Conservation (phyloP, 2,888 invertebrate genomes). For the Ligdia adustata region DNA sequence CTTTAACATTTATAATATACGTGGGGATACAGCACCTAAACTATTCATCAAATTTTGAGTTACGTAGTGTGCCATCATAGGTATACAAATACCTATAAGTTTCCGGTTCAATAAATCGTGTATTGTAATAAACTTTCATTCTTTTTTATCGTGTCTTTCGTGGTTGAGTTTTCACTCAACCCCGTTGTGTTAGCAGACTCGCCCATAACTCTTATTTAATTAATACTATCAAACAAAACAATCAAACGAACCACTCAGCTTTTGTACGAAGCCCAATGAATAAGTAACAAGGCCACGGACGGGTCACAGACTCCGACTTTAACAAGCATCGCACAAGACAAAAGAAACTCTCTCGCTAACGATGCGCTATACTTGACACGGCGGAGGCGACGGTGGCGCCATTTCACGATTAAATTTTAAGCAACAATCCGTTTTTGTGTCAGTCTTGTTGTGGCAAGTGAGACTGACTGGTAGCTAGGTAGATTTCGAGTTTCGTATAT, state of each 20-base stretch:
- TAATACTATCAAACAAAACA: slow-evolving; percentile 10
- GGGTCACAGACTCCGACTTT: slow-evolving; percentile 55
- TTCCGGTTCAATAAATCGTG: too few species aligned
- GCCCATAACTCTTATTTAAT: background rate
- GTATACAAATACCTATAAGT: too few species aligned
- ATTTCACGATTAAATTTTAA: slow-evolving; percentile 42
- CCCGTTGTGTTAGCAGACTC: too few species aligned
- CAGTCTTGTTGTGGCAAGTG: slow-evolving; percentile 22
- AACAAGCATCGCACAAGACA: slow-evolving; percentile 73
- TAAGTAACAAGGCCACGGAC: slow-evolving; percentile 63
- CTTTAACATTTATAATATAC: too few species aligned
- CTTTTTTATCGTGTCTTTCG: too few species aligned
- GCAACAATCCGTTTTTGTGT: slow-evolving; percentile 39
- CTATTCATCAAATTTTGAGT: too few species aligned
- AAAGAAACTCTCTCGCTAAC: slow-evolving; percentile 70
- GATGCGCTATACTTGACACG: slow-evolving; percentile 63
- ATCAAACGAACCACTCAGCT: slow-evolving; percentile 7
- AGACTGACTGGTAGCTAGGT: slow-evolving; percentile 3
- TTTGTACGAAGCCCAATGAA: slow-evolving; percentile 58
- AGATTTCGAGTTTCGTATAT: slow-evolving; percentile 1
- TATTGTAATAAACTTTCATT: too few species aligned
- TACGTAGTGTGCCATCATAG: too few species aligned
- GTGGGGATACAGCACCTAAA: too few species aligned
- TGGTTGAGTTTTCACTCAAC: too few species aligned
- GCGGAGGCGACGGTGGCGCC: slow-evolving; percentile 36